A percentile compares a stretch with the other conserved stretches of the same genome.
Evolutionary conservation across 2,797 vertebrate species (phyloP).

Genomic region (Neosilurus hyrtlii): DNA sequence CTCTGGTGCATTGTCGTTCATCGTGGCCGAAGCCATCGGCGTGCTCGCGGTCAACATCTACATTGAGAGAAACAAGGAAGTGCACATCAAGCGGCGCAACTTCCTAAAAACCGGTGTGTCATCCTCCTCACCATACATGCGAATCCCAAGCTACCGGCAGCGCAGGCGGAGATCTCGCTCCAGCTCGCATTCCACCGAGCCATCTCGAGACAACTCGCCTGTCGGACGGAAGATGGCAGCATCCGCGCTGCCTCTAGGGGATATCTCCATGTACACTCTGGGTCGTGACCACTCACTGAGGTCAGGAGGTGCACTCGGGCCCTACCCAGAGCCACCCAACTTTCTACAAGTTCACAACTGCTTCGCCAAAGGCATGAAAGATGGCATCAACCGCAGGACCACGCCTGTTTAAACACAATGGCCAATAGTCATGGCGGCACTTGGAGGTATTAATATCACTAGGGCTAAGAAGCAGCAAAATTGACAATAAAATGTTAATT

Average conservation of each 20-base stretch:
- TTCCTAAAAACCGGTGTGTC: constrained; percentile 82
- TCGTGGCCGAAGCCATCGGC: constrained; percentile 91
- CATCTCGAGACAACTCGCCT: constrained; percentile 85
- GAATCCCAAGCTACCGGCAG: constrained; percentile 91
- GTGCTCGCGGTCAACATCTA: constrained; percentile 96
- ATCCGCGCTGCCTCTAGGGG: constrained; percentile 79
- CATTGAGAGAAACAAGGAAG: constrained; percentile 94
- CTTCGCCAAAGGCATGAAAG: constrained; percentile 89
- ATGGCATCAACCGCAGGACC: constrained; percentile 87
- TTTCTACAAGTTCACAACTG: constrained; percentile 94
- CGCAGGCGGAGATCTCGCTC: constrained; percentile 84
- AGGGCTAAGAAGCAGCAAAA: not conserved
- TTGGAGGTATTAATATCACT: not conserved
- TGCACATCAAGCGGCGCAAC: constrained; percentile 78
- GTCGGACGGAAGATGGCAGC: constrained; percentile 81
- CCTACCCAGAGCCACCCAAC: constrained; percentile 79
- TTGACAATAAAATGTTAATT: not conserved
- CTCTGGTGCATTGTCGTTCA: constrained; percentile 93
- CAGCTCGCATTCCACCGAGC: constrained; percentile 88
- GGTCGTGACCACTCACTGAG: constrained; percentile 82
- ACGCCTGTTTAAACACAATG: constrained; percentile 81
- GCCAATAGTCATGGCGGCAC: not conserved
- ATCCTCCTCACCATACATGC: constrained; percentile 84
- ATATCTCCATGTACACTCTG: constrained; percentile 90
- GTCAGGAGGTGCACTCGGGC: constrained; percentile 69